These are phyloP conservation scores for Bos taurus DNA, from an alignment of 2,113 vertebrate species.

Conservation along the genomic window ARS-UCD2.0 NC_037348.1:21616001-21616500, in stretches of 20 bases:
- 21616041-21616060: slow-evolving; percentile 80
- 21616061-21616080: slow-evolving; percentile 86
- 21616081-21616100: slow-evolving; percentile 88
- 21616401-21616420: slow-evolving; percentile 96
- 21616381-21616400: slow-evolving; percentile 86
- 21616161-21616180: slow-evolving; percentile 87
- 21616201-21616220: slow-evolving; percentile 85
- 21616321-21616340: slow-evolving; percentile 64
- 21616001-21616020: fast-evolving
- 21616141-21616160: slow-evolving; percentile 74
- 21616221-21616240: slow-evolving; percentile 92
- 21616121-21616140: slow-evolving; percentile 86
- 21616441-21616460: slow-evolving; percentile 83
- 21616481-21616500: slow-evolving; percentile 88
- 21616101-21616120: slow-evolving; percentile 92
- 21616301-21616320: not conserved
- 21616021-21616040: slow-evolving; percentile 47
- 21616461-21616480: slow-evolving; percentile 90
- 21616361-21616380: slow-evolving; percentile 59
- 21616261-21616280: slow-evolving; percentile 92
- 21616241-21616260: slow-evolving; percentile 91
- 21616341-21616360: slow-evolving; percentile 81
- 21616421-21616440: slow-evolving; percentile 84
- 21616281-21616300: slow-evolving; percentile 81
- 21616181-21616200: slow-evolving; percentile 88